phyloP scores from a whole-genome alignment of 2,888 invertebrate species.

The Liodrosophila aerea region DNA sequence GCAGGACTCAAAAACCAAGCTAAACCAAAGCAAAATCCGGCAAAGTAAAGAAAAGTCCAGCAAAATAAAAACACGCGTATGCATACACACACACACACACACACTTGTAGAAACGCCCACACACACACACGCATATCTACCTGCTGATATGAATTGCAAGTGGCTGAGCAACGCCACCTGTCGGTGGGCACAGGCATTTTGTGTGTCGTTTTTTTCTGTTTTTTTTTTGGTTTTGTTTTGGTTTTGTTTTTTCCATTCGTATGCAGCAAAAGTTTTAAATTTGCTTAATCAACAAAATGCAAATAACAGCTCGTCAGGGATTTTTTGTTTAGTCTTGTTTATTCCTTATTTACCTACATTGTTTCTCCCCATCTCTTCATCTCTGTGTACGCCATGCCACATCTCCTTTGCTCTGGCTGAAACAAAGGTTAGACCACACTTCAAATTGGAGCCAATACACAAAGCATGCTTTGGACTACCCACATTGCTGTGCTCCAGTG shows the following conservation, averaged over 20 bases:
- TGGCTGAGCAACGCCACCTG: conserved; percentile 44
- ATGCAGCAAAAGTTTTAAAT: conserved; percentile 53
- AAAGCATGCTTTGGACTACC: conserved; percentile 7
- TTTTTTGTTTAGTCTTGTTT: conserved; percentile 55
- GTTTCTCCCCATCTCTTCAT: not conserved
- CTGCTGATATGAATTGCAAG: conserved; percentile 19
- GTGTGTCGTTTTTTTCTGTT: not conserved
- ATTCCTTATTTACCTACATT: conserved; percentile 42
- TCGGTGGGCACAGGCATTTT: conserved; percentile 21
- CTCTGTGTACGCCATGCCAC: not conserved
- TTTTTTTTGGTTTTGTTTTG: not conserved
- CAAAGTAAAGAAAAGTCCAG: conserved; percentile 48
- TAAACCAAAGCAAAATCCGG: conserved; percentile 45
- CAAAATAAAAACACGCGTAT: conserved; percentile 30
- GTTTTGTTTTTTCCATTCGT: conserved; percentile 3
- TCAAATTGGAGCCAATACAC: conserved; percentile 16
- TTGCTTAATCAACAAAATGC: conserved; percentile 67
- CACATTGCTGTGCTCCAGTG: no score
- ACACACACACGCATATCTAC: not conserved
- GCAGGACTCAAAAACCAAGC: conserved; percentile 48
- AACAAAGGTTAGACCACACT: conserved; percentile 21
- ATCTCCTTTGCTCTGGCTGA: not conserved
- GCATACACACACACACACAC: not conserved
- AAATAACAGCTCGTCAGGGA: conserved; percentile 56
- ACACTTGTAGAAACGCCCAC: not conserved